Conservation (phyloP, 2,797 vertebrate genomes). For the Meda fulgida region DNA sequence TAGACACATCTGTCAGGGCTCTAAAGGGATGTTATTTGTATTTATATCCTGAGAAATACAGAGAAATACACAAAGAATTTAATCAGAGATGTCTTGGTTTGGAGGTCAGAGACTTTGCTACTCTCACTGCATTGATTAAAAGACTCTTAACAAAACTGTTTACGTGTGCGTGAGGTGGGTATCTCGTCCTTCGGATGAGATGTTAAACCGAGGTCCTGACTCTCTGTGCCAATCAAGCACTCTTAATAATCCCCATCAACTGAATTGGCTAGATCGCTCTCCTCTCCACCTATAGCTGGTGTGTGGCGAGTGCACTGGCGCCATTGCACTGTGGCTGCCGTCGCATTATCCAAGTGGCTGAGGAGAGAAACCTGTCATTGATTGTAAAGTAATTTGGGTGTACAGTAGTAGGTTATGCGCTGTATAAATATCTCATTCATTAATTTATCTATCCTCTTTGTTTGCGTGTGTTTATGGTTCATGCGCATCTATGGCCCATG, state of each 20-base stretch:
- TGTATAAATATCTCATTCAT: no score
- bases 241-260: no score
- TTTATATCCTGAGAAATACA: not conserved
- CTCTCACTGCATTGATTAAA: constrained; percentile 8
- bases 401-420: no score
- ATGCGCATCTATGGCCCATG: constrained; percentile 24
- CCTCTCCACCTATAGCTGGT: no score
- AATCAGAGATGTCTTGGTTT: not conserved
- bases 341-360: no score
- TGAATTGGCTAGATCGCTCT: no score
- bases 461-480: constrained; percentile 33
- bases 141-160: not conserved
- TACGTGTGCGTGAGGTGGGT: not conserved
- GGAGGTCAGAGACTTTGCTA: not conserved
- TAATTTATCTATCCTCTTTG: constrained; percentile 5
- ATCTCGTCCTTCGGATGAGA: not conserved
- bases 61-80: not conserved
- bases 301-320: no score
- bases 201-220: no score
- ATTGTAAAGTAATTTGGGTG: no score
- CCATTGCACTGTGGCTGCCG: no score
- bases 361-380: no score
- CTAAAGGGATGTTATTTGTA: not conserved
- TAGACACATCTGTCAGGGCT: constrained; percentile 13
- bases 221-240: no score